Base-by-base conservation (phyloP, 2,113 vertebrate species). In the Phrynosoma platyrhinos region DNA sequence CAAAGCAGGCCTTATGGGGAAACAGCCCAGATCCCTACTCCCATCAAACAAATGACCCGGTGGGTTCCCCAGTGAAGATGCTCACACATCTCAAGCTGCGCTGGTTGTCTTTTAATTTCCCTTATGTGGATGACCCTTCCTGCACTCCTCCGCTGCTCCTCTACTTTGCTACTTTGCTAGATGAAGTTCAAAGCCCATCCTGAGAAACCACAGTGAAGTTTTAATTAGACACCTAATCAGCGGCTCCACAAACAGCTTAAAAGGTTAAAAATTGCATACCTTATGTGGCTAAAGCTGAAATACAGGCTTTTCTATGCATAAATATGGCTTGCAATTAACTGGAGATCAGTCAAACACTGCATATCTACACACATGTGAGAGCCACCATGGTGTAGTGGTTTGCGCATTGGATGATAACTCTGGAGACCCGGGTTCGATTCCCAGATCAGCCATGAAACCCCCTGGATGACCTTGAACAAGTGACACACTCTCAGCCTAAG, bases 201-300 rank as follows among this genome's bases (percentile, higher is more conserved):
- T 2, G 0, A 66, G 42, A 92, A 27, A 32, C 66, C 30, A 78
- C 90, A 90, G 32, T 84, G 2, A 36, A 95, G 79, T 13, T 91
- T 95, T 94, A 91, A 87, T 93, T 91, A 94, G 86, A 87, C 2
- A 36, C 78, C 85, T 85, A 91, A 91, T 95, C 79, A 85, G 71
- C 16, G 91, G 68, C 53, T 91, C 21, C 58, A 62, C 25, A 25
- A 88, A 40, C 68, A 92, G 78, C 91, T 84, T 90, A 83, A 89
- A 69, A 90, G 84, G 68, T 88, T 87, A 85, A 90, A 85, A 91
- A 93, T 86, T 80, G 74, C 55, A 2, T 87, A 10, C 72, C 82
- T 62, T 84, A 76, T 47, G 7, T 23, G 32, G 89, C 18, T 94
- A 62, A 58, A 79, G 87, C 77, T 85, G 91, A 18, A 89, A 87